Percentiles rank a stretch among this genome's conserved stretches.
phyloP scores from a whole-genome alignment of 2,797 vertebrate genomes.

The Sandelia bainsii region DNA sequence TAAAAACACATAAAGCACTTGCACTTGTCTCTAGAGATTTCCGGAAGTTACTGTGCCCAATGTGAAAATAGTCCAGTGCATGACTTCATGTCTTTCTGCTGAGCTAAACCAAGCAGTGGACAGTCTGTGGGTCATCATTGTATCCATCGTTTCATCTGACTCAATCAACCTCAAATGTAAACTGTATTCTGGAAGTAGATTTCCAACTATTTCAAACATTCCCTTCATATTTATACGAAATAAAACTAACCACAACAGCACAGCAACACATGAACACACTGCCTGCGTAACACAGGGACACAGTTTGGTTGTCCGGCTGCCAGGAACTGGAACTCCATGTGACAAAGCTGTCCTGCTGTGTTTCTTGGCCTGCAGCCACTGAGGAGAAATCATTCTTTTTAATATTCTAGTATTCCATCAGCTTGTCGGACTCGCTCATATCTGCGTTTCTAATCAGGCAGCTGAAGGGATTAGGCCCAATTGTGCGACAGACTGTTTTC shows the following conservation, averaged over 20 bases:
- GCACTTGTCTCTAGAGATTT: too few species aligned
- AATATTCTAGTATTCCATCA: conserved; percentile 42
- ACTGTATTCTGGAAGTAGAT: too few species aligned
- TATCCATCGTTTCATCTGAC: too few species aligned
- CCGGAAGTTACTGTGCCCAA: too few species aligned
- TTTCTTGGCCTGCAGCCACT: conserved; percentile 51
- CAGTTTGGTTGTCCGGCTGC: conserved; percentile 35
- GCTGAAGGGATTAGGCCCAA: conserved; percentile 41
- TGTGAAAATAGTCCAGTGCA: too few species aligned
- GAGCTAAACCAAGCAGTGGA: too few species aligned
- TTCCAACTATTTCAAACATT: too few species aligned
- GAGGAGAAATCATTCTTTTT: conserved; percentile 42
- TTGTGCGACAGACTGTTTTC: conserved; percentile 21
- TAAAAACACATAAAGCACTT: too few species aligned
- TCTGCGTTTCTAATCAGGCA: conserved; percentile 34
- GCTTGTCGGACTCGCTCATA: conserved; percentile 30
- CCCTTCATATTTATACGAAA: too few species aligned
- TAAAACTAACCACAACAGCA: not conserved
- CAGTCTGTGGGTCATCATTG: too few species aligned
- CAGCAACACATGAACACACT: not conserved
- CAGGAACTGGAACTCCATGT: conserved; percentile 59
- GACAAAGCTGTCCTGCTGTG: conserved; percentile 58
- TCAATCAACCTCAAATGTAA: too few species aligned
- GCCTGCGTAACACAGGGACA: conserved; percentile 7
- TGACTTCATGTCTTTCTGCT: too few species aligned